Evolutionary conservation across 2,888 invertebrate genomes (phyloP), one percentile per base, ranked within the genome.

Genomic region (Hirudinaria manillensis): DNA sequence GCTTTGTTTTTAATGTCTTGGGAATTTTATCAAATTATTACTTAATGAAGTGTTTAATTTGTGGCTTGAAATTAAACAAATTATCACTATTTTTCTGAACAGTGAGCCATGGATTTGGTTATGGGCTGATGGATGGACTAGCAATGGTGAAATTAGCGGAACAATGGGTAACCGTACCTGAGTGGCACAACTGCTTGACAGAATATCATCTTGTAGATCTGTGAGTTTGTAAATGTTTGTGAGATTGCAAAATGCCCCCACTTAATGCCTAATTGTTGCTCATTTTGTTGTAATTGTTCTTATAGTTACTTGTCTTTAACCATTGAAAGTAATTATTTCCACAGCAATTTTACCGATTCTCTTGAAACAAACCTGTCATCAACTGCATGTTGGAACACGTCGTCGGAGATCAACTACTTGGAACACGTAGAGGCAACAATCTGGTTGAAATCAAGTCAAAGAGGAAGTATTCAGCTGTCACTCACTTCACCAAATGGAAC

Each of bases 41-140:
- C 4, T 38, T 34, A 36, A 68, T 38, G 13, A 10, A 68, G 4
- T 13, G 21, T 32, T 7, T 16, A n/a, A 32, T 32, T 68, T 68
- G 34, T 36, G 32, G 13, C 10, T 29, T 68, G 68, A 61, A 10
- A 19, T 61, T 61, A 13, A 24, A 61, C 19, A 19, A 61, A 1
- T 2, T 61, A 21, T 68, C 36, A n/a, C 32, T 2, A 29, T 68
- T 32, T 68, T 61, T 61, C 2, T 61, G 29, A 61, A 13, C 76
- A 89, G 96, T 98, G 75, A 96, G 95, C 72, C 98, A 99, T 85
- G 94, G 94, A 74, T 98, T 97, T 84, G 98, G 98, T 45, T 98
- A 94, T 85, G 97, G 98, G 0, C 87, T 98, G 74, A 92, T 98
- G 90, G 97, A 98, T 85, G 97, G 97, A 0, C 90, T 91, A 27